A percentile compares a stretch with the other conserved stretches of the same genome.
These are phyloP conservation scores for Alectoris magna DNA, from an alignment of 2,797 vertebrate species.

Conservation along the genomic window DNA sequence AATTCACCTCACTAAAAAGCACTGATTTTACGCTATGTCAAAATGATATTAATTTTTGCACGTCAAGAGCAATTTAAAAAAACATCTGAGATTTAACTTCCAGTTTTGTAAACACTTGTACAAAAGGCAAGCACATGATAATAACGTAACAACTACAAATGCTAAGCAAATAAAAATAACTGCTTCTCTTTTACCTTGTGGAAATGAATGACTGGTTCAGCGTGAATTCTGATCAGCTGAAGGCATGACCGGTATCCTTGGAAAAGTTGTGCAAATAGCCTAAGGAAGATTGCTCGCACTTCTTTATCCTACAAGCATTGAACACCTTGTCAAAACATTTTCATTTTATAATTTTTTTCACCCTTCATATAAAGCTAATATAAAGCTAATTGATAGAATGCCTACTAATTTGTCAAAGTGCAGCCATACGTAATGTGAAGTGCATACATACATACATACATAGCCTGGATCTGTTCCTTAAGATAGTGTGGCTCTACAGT, in stretches of 20 bases:
- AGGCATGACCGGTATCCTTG: conserved; percentile 98
- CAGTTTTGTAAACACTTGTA: not conserved
- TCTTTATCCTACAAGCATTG: conserved; percentile 91
- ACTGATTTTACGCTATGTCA: accelerated
- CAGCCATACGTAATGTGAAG: not conserved
- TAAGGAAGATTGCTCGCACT: conserved; percentile 94
- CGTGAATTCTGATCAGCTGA: conserved; percentile 97
- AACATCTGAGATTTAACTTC: not conserved
- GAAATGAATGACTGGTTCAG: conserved; percentile 98
- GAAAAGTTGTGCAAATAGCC: conserved; percentile 98
- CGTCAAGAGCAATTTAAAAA: not conserved
- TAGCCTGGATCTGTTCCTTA: not conserved
- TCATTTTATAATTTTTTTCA: not conserved
- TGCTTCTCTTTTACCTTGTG: conserved; percentile 89
- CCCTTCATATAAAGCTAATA: not conserved
- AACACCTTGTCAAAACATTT: not conserved
- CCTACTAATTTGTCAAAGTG: not conserved
- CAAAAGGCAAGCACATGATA: not conserved
- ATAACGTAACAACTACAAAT: not conserved
- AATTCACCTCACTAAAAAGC: not conserved
- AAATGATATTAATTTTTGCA: not conserved
- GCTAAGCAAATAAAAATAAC: not conserved
- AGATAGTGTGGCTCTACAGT: not conserved
- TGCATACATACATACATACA: no score
- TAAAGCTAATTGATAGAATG: not conserved